Evolutionary conservation across 2,113 vertebrate species (phyloP).

Genomic region (Natator depressus): DNA sequence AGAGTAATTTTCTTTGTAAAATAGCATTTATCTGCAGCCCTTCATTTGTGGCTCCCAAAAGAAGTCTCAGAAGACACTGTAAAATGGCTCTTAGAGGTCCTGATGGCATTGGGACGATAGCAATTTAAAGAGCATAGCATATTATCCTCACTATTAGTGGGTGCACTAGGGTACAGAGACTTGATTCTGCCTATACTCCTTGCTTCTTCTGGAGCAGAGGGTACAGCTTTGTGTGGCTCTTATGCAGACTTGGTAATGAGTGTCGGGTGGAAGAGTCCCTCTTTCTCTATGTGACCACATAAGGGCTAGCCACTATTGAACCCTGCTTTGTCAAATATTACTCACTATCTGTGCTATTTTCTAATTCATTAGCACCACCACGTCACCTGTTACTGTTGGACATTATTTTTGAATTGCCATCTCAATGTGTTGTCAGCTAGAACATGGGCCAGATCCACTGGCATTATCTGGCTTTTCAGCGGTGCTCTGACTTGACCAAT

Average conservation of each 20-base stretch:
- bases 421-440: neutral
- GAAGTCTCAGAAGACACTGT: neutral
- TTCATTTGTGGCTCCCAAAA: neutral
- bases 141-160: neutral
- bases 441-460: neutral
- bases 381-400: neutral
- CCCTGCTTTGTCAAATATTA: slow-evolving; percentile 18
- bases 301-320: neutral
- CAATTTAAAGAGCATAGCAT: fast-evolving
- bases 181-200: neutral
- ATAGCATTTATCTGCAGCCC: neutral
- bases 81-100: neutral
- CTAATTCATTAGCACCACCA: neutral
- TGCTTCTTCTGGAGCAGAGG: fast-evolving
- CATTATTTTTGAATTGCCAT: neutral
- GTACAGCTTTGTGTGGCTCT: neutral
- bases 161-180: fast-evolving
- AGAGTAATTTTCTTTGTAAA: neutral
- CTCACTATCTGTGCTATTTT: neutral
- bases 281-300: neutral
- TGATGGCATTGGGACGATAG: neutral
- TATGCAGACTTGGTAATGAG: neutral
- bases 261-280: neutral
- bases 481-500: neutral
- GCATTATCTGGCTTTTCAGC: neutral